Percentiles rank a stretch among this genome's conserved stretches.
These are phyloP conservation scores for Lasiurus borealis DNA, from an alignment of 2,113 vertebrate genomes.

Conservation along the genomic window DNA sequence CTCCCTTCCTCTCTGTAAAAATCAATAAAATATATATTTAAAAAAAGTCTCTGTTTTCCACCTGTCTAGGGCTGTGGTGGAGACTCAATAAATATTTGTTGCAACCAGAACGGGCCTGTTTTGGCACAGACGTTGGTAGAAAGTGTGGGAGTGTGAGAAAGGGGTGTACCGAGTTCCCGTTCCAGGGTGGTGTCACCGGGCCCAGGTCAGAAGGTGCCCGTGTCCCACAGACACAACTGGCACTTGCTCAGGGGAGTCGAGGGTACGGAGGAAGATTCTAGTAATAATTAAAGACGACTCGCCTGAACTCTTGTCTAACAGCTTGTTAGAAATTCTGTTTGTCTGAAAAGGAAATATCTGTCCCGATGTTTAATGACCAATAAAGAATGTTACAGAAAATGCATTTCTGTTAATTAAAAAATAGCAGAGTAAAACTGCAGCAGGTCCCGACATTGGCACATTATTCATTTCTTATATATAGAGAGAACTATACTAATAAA, in stretches of 20 bases:
- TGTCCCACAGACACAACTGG: no score
- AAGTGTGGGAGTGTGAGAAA: neutral
- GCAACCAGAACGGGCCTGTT: neutral
- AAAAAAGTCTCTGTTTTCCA: no score
- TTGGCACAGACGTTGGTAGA: neutral
- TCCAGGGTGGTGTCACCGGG: rapidly evolving
- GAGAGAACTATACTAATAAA: no score
- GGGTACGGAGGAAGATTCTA: neutral
- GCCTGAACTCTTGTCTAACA: neutral
- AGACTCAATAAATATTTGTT: neutral
- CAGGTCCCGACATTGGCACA: no score
- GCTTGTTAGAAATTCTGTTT: neutral
- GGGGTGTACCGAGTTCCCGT: neutral
- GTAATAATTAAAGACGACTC: neutral
- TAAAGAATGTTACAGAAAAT: neutral
- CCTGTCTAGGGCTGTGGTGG: neutral
- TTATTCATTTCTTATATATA: neutral
- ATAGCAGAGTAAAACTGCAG: neutral
- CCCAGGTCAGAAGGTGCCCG: neutral
- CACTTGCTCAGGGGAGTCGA: neutral
- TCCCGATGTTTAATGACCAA: neutral
- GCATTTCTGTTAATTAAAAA: neutral
- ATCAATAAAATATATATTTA: no score
- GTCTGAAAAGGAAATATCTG: neutral
- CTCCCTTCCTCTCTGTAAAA: no score